These are phyloP conservation scores for Petromus typicus DNA, from an alignment of 2,113 vertebrate species.

Conservation along the genomic window DNA sequence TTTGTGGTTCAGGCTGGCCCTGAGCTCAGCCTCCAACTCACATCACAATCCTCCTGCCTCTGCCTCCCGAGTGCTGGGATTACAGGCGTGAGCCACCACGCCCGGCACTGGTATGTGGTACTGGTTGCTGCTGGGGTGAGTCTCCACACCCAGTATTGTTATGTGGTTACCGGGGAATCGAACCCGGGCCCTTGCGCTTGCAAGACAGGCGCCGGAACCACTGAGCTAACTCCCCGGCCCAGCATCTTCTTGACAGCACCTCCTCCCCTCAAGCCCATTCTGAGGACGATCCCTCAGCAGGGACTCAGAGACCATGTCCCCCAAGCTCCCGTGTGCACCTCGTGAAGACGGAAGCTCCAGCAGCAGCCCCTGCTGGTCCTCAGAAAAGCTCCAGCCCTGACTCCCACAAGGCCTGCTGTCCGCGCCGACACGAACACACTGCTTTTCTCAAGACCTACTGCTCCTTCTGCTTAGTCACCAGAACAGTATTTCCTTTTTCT, in stretches of 20 bases:
- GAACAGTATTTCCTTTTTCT: background rate
- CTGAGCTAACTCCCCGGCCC: no score
- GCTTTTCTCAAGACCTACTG: background rate
- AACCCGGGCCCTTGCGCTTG: no score
- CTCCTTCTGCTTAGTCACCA: background rate
- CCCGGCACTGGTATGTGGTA: no score
- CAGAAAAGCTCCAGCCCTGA: background rate
- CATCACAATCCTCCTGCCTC: no score
- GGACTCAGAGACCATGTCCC: background rate
- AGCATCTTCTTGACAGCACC: background rate
- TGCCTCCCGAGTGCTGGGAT: no score
- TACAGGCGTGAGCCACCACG: no score
- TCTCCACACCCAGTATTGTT: no score
- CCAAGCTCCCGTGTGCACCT: background rate
- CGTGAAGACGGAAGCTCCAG: background rate
- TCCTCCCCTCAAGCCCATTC: background rate
- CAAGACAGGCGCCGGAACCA: no score
- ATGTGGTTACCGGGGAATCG: no score
- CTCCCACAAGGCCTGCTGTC: background rate
- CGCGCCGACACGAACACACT: background rate
- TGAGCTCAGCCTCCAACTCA: no score
- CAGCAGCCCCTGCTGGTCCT: fast-evolving
- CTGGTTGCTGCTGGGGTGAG: no score
- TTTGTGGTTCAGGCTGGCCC: no score
- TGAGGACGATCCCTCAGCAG: background rate